These are phyloP conservation scores for Ceraclea dissimilis DNA, from an alignment of 2,888 invertebrate species.

Conservation along the genomic window DNA sequence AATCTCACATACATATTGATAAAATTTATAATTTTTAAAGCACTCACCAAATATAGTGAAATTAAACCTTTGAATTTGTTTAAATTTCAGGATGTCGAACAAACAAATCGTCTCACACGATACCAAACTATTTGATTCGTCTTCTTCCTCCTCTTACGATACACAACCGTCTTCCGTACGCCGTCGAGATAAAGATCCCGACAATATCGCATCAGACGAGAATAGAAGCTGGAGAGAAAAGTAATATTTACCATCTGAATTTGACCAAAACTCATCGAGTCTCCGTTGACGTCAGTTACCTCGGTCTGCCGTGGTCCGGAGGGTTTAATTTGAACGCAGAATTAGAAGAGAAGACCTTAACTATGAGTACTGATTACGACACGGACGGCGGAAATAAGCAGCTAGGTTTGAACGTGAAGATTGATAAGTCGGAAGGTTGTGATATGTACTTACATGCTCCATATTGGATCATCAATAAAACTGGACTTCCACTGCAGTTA, in stretches of 20 bases:
- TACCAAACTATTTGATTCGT: conserved; percentile 66
- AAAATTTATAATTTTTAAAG: no score
- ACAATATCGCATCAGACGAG: conserved; percentile 46
- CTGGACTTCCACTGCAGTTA: conserved; percentile 72
- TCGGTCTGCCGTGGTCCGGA: conserved; percentile 64
- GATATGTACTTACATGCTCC: conserved; percentile 67
- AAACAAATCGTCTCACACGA: conserved; percentile 41
- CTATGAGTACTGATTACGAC: conserved; percentile 59
- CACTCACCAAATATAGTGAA: no score
- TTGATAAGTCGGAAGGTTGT: conserved; percentile 55
- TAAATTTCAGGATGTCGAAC: conserved; percentile 37
- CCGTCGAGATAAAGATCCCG: conserved; percentile 52
- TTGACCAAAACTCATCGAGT: conserved; percentile 50
- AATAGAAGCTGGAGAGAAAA: conserved; percentile 64
- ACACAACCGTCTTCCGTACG: conserved; percentile 71
- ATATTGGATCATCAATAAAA: conserved; percentile 87
- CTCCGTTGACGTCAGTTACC: conserved; percentile 49
- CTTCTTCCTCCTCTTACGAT: conserved; percentile 67
- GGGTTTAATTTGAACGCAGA: conserved; percentile 59
- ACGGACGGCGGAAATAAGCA: conserved; percentile 58
- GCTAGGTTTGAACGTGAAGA: conserved; percentile 58
- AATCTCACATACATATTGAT: no score
- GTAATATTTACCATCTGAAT: conserved; percentile 60
- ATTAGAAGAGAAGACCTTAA: conserved; percentile 56
- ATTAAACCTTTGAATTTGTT: no score